Conservation (phyloP, 1,140 invertebrate genomes). For the Gryon sp. region DNA sequence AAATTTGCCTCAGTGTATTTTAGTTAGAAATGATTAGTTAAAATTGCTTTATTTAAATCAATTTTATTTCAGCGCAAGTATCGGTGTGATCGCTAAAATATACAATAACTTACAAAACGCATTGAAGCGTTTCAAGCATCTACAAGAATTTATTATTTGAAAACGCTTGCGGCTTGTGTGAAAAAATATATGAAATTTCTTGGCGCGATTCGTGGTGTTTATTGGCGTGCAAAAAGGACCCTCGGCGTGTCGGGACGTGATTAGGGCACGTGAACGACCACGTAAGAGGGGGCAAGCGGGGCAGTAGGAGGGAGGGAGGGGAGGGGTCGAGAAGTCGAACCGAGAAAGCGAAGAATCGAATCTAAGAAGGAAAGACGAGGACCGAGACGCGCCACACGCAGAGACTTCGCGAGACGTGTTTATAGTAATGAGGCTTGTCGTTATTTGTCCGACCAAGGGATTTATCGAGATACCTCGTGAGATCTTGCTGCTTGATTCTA, state of each 20-base stretch:
- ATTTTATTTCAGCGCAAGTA: no score
- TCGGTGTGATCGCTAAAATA: no score
- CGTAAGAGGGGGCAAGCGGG: no score
- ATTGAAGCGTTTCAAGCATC: no score
- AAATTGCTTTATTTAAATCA: no score
- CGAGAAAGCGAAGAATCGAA: slow-evolving; percentile 54
- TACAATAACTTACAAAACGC: no score
- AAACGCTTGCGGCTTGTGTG: slow-evolving; percentile 7
- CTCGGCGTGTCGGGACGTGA: slow-evolving; percentile 49
- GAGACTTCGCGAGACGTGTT: slow-evolving; percentile 76
- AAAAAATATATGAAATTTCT: slow-evolving; percentile 39
- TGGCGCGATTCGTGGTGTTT: slow-evolving; percentile 49
- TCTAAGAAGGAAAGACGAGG: slow-evolving; percentile 56
- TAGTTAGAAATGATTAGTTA: no score
- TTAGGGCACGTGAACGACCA: slow-evolving; percentile 57
- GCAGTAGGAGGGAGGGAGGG: slow-evolving; percentile 48
- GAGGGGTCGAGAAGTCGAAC: slow-evolving; percentile 61
- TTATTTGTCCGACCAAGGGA: slow-evolving; percentile 78
- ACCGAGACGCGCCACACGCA: slow-evolving; percentile 71
- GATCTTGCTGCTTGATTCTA: slow-evolving; percentile 74
- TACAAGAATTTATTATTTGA: slow-evolving; percentile 8
- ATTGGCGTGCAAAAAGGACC: slow-evolving; percentile 48
- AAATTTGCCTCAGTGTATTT: no score
- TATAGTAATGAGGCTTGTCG: slow-evolving; percentile 80
- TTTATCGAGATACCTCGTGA: slow-evolving; percentile 77